Evolutionary conservation across 1,140 invertebrate genomes (phyloP), one percentile per base, ranked within the genome.

Genomic region (Chymomyza costata): DNA sequence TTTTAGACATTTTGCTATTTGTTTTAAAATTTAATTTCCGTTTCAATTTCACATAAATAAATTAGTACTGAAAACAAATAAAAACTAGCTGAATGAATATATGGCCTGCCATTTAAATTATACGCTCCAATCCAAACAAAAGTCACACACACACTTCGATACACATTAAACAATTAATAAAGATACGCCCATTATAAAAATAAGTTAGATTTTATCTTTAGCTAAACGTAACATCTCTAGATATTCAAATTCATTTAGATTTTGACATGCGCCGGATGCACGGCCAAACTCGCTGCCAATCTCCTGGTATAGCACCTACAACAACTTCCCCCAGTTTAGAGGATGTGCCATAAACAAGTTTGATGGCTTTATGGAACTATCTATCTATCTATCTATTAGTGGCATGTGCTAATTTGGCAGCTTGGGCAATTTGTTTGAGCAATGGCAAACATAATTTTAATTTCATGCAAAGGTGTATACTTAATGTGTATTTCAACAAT

Each of bases 1-100:
- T 43, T 35, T 43, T 43, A 30, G 46, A 35, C 57, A 45, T 44
- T 49, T 50, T 18, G 60, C 74, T 69, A 80, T 80, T 81, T 81
- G 74, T 80, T 80, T 80, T 81, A 74, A 81, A 83, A 73, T 78
- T 81, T 83, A 83, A 83, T 83, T 83, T 83, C 81, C 81, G 81
- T 83, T 83, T 83, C 81, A 83, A 78, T 78, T 80, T 80, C 73
- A 80, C 73, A 80, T 80, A 80, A 80, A 80, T 80, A 81, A 80
- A 80, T 80, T 80, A 80, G 73, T 64, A 61, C 38, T 49, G 32
- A 28, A 60, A 35, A 74, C 44, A 60, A 57, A 67, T 56, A 66
- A 50, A 60, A 66, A 48, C 48, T 28, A 46, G 43, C 58, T 54
- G 8, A 3, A 25, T 25, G 3, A 25, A 25, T 25, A 25, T 25